Evolutionary conservation across 2,113 vertebrate species (phyloP).

Genomic region (Abramis brama): DNA sequence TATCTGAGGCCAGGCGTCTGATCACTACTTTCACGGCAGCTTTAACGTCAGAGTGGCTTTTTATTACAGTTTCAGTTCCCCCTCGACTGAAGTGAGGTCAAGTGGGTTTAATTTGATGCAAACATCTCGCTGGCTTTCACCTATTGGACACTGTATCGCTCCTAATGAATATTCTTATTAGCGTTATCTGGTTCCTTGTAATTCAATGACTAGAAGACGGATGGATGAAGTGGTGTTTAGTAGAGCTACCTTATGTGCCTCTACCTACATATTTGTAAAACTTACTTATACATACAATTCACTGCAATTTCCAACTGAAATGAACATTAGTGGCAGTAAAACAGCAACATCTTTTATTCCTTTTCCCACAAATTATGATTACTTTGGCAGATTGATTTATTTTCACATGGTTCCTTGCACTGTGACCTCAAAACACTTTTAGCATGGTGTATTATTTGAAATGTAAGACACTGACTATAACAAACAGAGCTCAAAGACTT

Average conservation of each 20-base stretch:
- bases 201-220: background rate
- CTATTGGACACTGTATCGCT: background rate
- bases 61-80: constrained; percentile 22
- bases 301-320: background rate
- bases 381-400: background rate
- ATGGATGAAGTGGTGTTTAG: background rate
- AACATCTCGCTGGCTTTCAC: background rate
- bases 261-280: background rate
- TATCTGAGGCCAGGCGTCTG: constrained; percentile 12
- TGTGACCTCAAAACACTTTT: too few species aligned
- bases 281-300: background rate
- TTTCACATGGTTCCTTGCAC: background rate
- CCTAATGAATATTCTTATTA: background rate
- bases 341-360: background rate
- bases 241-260: background rate
- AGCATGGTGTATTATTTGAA: too few species aligned
- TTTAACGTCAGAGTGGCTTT: background rate
- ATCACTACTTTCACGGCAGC: constrained; percentile 4
- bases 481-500: background rate
- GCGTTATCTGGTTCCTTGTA: background rate
- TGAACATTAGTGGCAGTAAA: background rate
- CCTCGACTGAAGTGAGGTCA: background rate
- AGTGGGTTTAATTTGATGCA: background rate
- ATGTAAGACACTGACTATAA: too few species aligned
- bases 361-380: background rate